Evolutionary conservation across 2,797 vertebrate species (phyloP).

Genomic region (Microctenopoma lineatum): DNA sequence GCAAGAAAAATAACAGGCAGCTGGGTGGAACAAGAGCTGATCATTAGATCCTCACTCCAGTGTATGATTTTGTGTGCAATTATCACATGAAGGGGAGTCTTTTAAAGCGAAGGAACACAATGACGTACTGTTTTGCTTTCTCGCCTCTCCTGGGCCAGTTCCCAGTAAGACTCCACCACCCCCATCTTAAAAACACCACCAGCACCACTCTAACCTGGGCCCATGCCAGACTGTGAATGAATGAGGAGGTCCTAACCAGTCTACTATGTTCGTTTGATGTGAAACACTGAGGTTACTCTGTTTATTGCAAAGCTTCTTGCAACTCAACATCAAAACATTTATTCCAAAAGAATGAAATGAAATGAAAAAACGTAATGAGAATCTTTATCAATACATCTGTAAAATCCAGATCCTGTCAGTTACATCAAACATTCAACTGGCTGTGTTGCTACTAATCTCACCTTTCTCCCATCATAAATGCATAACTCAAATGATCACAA

Average conservation of each 20-base stretch:
- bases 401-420: neutral
- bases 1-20: constrained; percentile 18
- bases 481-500: constrained; percentile 17
- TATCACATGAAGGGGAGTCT: constrained; percentile 68
- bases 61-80: constrained; percentile 40
- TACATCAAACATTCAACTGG: constrained; percentile 1
- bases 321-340: constrained; percentile 46
- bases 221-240: constrained; percentile 74
- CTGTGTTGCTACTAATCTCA: neutral
- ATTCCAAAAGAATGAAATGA: constrained; percentile 22
- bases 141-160: constrained; percentile 58
- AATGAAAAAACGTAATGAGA: constrained; percentile 11
- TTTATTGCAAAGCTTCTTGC: constrained; percentile 47
- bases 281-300: constrained; percentile 78
- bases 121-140: constrained; percentile 76
- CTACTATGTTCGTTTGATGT: constrained; percentile 81
- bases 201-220: constrained; percentile 70
- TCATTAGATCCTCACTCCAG: constrained; percentile 22
- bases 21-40: constrained; percentile 6
- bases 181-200: constrained; percentile 54
- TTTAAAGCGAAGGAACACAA: constrained; percentile 73
- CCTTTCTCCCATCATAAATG: constrained; percentile 11
- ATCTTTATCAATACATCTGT: neutral
- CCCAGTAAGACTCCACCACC: constrained; percentile 50
- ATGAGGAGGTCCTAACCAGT: constrained; percentile 71